Percentiles rank a stretch among this genome's conserved stretches.
Conservation (phyloP, 2,113 vertebrate species). For the Bos javanicus region DNA sequence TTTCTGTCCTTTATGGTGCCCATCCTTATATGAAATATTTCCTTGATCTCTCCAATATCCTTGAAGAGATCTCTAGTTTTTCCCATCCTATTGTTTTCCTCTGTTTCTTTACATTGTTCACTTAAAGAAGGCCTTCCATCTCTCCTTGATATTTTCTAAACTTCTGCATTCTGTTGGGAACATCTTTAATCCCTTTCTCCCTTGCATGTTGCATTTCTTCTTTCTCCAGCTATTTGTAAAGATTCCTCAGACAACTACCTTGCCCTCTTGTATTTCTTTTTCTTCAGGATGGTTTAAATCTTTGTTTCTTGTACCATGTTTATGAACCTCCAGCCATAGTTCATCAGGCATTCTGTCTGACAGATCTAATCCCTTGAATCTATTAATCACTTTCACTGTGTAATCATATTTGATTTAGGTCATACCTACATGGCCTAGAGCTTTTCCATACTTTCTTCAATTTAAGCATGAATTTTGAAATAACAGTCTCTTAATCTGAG, state of each 20-base stretch:
- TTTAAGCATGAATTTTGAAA: background rate
- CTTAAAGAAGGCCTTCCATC: background rate
- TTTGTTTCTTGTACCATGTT: background rate
- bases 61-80: background rate
- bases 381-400: background rate
- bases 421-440: background rate
- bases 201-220: background rate
- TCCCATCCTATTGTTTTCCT: background rate
- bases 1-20: background rate
- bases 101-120: background rate
- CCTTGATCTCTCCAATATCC: background rate
- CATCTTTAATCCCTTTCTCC: background rate
- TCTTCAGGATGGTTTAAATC: background rate
- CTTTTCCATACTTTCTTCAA: background rate
- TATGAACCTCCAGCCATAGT: background rate
- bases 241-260: background rate
- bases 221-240: background rate
- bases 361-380: background rate
- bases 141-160: background rate
- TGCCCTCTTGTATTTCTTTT: background rate
- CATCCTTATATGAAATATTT: background rate
- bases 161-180: background rate
- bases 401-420: background rate
- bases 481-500: background rate
- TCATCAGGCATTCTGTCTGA: background rate